Evolutionary conservation across 2,888 invertebrate genomes (phyloP).

Genomic region (Beris chalybata): DNA sequence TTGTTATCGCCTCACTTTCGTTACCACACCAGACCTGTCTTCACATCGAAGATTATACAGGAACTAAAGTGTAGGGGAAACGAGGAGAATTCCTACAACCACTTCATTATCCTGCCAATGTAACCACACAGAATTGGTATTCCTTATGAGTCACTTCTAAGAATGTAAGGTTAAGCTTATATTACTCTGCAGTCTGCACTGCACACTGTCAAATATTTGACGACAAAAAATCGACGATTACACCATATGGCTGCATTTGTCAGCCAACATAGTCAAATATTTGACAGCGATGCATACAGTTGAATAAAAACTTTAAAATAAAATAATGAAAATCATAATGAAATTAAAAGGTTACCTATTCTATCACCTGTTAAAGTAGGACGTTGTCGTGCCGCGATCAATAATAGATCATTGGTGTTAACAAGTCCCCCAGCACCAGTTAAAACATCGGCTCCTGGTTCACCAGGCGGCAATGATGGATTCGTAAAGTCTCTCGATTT

Average conservation of each 20-base stretch:
- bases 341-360: slow-evolving; percentile 54
- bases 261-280: slow-evolving; percentile 4
- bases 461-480: slow-evolving; percentile 95
- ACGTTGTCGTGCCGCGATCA: slow-evolving; percentile 56
- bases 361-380: slow-evolving; percentile 58
- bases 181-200: neutral
- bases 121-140: no score
- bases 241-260: no score
- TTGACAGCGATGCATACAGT: slow-evolving; percentile 6
- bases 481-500: slow-evolving; percentile 99
- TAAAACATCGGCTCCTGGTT: slow-evolving; percentile 66
- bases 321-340: slow-evolving; percentile 27
- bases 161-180: neutral
- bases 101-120: no score
- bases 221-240: neutral
- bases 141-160: no score
- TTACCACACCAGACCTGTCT: no score
- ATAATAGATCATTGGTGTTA: slow-evolving; percentile 61
- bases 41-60: no score
- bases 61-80: no score
- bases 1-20: no score
- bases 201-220: neutral
- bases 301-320: slow-evolving; percentile 13
- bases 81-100: no score
- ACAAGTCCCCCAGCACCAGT: slow-evolving; percentile 60